Evolutionary conservation across 1,140 invertebrate genomes (phyloP), one percentile per base, ranked within the genome.

Genomic region (Papilio polyxenes): DNA sequence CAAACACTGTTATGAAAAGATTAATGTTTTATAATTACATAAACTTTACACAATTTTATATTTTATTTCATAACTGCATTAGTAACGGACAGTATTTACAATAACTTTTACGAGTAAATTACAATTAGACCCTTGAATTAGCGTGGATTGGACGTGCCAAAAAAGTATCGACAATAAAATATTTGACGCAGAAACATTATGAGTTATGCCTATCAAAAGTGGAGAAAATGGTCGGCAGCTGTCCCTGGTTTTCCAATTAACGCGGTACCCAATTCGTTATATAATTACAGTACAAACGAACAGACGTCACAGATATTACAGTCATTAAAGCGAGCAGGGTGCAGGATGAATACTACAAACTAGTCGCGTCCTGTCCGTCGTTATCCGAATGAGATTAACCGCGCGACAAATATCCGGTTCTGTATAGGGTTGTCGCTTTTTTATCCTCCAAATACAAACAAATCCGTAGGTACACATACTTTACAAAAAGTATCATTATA

Each of bases 301-400:
- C 37, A n/a, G 74, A 49, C 44, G 74, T n/a, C 10, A 17, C 44
- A 49, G 53, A 77, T 56, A 77, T 56, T 77, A 77, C 23, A 23
- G 48, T 11, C 48, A 77, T 31, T 77, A 56, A 77, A 77, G 17
- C 23, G 11, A 31, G 23, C 13, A 8, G 20, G 49, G 20, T 49
- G 51, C 75, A 23, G 20, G 65, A 72, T 56, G 13, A 77, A 77
- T 56, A 23, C 75, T 49, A 77, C 53, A 23, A 77, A 77, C 75
- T 23, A 49, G 20, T 15, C 17, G 40, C 40, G 7, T 44, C 40
- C 40, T 44, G 0, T 7, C 3, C 48, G 15, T n/a, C 49, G 51
- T 78, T 59, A 78, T 78, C 51, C 53, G 76, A 56, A 59, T 62
- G 53, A 53, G 76, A 59, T 78, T 78, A 78, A 53, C 49, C 76